These are phyloP conservation scores for Dasysyrphus tricinctus DNA, from an alignment of 2,888 invertebrate species.

Conservation along the genomic window DNA sequence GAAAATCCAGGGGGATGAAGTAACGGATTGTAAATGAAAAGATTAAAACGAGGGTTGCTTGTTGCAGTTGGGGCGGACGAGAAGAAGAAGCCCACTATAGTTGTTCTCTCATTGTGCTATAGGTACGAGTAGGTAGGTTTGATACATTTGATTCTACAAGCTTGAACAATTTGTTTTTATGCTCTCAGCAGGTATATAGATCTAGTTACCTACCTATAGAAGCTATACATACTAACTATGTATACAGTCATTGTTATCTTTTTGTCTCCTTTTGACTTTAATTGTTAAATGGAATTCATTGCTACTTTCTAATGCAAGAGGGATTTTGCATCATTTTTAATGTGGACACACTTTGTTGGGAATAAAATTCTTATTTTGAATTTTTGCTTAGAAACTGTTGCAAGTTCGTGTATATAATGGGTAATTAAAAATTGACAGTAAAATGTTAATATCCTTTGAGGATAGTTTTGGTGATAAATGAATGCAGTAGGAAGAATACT, in stretches of 20 bases:
- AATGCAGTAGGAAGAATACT: neutral
- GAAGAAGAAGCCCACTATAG: neutral
- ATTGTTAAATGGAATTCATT: conserved; percentile 49
- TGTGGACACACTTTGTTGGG: conserved; percentile 22
- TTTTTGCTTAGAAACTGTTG: neutral
- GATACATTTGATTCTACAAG: conserved; percentile 9
- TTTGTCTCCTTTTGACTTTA: conserved; percentile 4
- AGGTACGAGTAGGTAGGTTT: no score
- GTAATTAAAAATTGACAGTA: neutral
- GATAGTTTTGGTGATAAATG: neutral
- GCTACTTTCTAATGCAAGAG: conserved; percentile 15
- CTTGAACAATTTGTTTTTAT: conserved; percentile 35
- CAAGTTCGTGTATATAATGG: neutral
- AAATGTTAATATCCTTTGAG: neutral
- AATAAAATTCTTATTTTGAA: neutral
- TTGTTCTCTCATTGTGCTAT: neutral
- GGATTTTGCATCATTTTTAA: conserved; percentile 18
- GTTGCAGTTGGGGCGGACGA: neutral
- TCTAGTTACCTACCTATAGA: neutral
- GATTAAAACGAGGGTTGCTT: conserved; percentile 52
- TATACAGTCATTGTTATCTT: neutral
- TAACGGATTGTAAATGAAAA: conserved; percentile 56
- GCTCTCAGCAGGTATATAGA: neutral
- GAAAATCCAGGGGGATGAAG: conserved; percentile 26
- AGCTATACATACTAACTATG: neutral